A percentile compares a stretch with the other conserved stretches of the same genome.
These are phyloP conservation scores for Atta texana DNA, from an alignment of 1,140 invertebrate genomes.

Conservation along the genomic window DNA sequence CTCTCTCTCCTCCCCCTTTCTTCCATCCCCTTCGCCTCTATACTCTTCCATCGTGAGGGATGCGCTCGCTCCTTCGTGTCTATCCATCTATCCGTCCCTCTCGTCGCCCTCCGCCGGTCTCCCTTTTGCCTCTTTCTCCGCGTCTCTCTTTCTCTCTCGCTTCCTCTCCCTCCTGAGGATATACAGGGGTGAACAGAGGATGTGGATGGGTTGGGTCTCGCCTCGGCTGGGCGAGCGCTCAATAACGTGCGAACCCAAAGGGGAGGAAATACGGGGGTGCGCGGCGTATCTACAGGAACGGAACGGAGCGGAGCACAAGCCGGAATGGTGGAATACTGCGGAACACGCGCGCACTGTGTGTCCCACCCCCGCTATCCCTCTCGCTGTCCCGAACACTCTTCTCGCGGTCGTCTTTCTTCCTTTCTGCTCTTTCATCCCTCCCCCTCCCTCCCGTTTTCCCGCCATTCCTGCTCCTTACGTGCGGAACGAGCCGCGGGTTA, in stretches of 20 bases:
- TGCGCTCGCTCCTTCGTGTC: slow-evolving; percentile 49
- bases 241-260: slow-evolving; percentile 87
- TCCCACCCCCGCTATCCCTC: slow-evolving; percentile 32
- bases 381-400: slow-evolving; percentile 23
- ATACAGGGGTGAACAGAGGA: slow-evolving; percentile 81
- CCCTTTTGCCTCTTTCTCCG: slow-evolving; percentile 49
- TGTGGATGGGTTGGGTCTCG: slow-evolving; percentile 85
- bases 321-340: slow-evolving; percentile 79
- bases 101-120: slow-evolving; percentile 32
- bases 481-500: slow-evolving; percentile 76
- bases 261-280: slow-evolving; percentile 83
- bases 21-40: slow-evolving; percentile 45
- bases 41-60: slow-evolving; percentile 34
- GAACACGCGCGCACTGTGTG: slow-evolving; percentile 69
- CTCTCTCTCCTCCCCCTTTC: slow-evolving; percentile 57
- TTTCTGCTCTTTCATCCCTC: slow-evolving; percentile 37
- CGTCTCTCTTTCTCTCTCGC: slow-evolving; percentile 57
- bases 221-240: slow-evolving; percentile 86
- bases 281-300: slow-evolving; percentile 80
- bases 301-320: slow-evolving; percentile 76
- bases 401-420: slow-evolving; percentile 38
- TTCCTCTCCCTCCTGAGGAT: slow-evolving; percentile 71
- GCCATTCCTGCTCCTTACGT: slow-evolving; percentile 69
- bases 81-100: slow-evolving; percentile 61
- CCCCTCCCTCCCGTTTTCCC: slow-evolving; percentile 3